Percentiles rank a stretch among this genome's conserved stretches.
phyloP scores from a whole-genome alignment of 2,113 vertebrate genomes.

The Laterallus jamaicensis region DNA sequence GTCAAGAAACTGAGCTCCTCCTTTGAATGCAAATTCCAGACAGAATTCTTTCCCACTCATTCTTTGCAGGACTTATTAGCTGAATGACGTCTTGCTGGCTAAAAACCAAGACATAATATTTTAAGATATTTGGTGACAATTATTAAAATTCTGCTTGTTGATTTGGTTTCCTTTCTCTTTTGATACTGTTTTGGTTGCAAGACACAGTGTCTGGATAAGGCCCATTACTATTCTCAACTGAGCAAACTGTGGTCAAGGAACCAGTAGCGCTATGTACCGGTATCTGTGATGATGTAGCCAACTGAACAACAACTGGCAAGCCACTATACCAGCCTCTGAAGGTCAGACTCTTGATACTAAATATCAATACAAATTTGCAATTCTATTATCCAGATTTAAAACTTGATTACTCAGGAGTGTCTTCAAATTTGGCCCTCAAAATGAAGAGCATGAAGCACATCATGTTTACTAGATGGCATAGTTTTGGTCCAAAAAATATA shows the following conservation, averaged over 20 bases:
- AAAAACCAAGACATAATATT: background rate
- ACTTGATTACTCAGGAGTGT: background rate
- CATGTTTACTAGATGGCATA: background rate
- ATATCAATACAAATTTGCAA: background rate
- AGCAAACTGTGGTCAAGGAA: background rate
- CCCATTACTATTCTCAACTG: background rate
- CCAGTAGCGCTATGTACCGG: background rate
- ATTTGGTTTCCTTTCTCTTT: no score
- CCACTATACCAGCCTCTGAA: background rate
- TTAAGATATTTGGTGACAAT: background rate
- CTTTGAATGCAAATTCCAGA: background rate
- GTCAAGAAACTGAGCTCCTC: background rate
- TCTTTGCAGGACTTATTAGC: background rate
- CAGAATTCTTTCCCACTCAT: background rate
- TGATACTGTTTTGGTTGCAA: background rate
- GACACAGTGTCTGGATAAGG: background rate
- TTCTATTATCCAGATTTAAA: background rate
- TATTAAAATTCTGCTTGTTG: background rate
- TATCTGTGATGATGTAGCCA: background rate
- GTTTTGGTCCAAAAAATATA: background rate
- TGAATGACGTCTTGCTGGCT: background rate
- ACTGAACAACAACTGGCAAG: background rate
- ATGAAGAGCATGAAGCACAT: background rate
- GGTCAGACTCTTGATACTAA: background rate
- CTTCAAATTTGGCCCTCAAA: background rate